Evolutionary conservation across 2,888 invertebrate species (phyloP), one percentile per base, ranked within the genome.

Genomic region (Drosophila testacea): DNA sequence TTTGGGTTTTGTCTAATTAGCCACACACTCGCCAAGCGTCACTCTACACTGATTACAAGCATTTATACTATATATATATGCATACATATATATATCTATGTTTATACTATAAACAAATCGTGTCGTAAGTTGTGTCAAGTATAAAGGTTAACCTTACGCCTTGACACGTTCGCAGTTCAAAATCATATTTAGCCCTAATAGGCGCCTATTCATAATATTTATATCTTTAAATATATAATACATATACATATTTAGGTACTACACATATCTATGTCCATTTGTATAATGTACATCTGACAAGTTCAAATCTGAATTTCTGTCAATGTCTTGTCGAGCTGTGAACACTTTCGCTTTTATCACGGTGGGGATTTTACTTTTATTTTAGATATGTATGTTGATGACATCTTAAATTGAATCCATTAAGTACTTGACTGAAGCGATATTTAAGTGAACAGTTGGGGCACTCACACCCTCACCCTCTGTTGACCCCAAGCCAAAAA

Each of bases 371-470:
- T 64, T 54, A 66, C 67, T 75, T 73, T 66, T 73, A 72, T 57
- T 67, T 46, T 61, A 66, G 55, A 38, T 16, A 16, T 16, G 16
- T 56, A 28, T 50, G 50, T 27, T 36, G 56, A 64, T 54, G 48
- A 39, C 63, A 44, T 64, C 72, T 62, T 83, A 79, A 83, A 83
- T 83, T 83, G 88, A 69, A 68, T 82, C 83, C 50, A 87, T 83
- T 87, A 83, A 79, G 73, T 77, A 87, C 83, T 87, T 87, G 83
- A 87, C 69, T 57, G 55, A 80, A 75, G 72, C 66, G 68, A 62
- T 60, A 69, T 50, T 47, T 46, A 64, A 59, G 62, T 77, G 73
- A 38, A 61, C 47, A 65, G 50, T 60, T 38, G 63, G 56, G 60
- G 48, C 69, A 73, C 65, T 68, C 57, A 63, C 52, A 65, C 54